A percentile compares a stretch with the other conserved stretches of the same genome.
phyloP scores from a whole-genome alignment of 2,797 vertebrate genomes.

The Xiphophorus birchmanni region DNA sequence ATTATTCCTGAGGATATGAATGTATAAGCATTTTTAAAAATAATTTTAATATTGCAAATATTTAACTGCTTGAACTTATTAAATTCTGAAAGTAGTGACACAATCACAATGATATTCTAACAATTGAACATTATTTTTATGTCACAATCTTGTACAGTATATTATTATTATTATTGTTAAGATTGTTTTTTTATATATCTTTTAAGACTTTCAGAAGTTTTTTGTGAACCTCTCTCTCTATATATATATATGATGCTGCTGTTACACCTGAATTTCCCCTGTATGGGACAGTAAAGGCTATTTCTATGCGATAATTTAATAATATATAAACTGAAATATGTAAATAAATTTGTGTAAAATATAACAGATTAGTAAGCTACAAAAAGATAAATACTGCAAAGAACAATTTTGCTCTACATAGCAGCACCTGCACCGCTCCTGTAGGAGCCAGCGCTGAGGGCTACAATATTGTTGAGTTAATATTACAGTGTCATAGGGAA shows the following conservation, averaged over 20 bases:
- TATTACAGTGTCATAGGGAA: constrained; percentile 12
- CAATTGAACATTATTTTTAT: background rate
- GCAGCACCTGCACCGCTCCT: background rate
- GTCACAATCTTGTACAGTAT: too few species aligned
- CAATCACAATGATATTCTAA: background rate
- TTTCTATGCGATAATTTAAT: background rate
- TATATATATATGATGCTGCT: too few species aligned
- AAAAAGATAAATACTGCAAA: background rate
- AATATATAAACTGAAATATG: background rate
- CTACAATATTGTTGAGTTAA: constrained; percentile 16
- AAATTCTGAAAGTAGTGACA: background rate
- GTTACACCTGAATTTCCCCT: too few species aligned
- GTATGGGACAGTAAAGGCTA: too few species aligned
- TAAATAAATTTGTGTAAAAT: background rate
- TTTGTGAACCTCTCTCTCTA: too few species aligned
- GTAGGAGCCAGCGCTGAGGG: constrained; percentile 24
- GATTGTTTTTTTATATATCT: too few species aligned
- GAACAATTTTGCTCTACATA: background rate
- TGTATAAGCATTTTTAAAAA: background rate
- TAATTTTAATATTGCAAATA: background rate
- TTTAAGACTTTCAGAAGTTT: too few species aligned
- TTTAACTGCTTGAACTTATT: background rate
- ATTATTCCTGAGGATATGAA: background rate
- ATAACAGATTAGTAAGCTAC: background rate
- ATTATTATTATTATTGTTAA: too few species aligned